Base-by-base conservation (phyloP, 2,797 vertebrate genomes). In the Molossus molossus region DNA sequence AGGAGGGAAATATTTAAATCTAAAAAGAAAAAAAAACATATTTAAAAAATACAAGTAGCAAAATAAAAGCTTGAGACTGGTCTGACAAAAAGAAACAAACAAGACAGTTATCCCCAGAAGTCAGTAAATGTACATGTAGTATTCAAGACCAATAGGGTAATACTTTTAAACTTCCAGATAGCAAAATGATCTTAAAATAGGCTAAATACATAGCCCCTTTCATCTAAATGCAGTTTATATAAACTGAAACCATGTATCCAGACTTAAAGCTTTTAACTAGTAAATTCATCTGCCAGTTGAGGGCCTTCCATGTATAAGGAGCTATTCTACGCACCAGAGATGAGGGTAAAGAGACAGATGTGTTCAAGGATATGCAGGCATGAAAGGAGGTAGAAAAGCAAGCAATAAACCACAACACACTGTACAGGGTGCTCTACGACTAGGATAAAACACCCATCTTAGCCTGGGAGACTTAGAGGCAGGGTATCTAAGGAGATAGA, bases 31-130 rank as follows among this genome's bases (percentile, higher is more conserved):
- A 58, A 62, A 70, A 62, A 48, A 75, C 23, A 12, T 27, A 64
- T n/a, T 62, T 50, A 27, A 87, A 84, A 87, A 90, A 62, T 45
- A 50, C 2, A 76, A 79, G 7, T 53, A 69, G 45, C 18, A 70
- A 89, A 86, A 87, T 55, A 53, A 83, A 93, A 91, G 57, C 37
- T n/a, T 95, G 9, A 93, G n/a, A 40, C 87, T 93, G 53, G 3
- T 80, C 17, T 82, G 37, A 91, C 50, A 87, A 89, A 90, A 91
- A 37, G 12, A 80, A 53, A 45, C 40, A 87, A 40, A 45, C 40
- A 87, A 40, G 70, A 17, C 29, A 33, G 69, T 12, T 40, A 92
- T 14, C 91, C 45, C 64, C 79, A 73, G 23, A 82, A 73, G 40
- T 67, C 62, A 64, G 70, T 27, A 91, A 73, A 79, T 62, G 1